Conservation (phyloP, 1,140 invertebrate genomes). For the Drosophila ironensis region DNA sequence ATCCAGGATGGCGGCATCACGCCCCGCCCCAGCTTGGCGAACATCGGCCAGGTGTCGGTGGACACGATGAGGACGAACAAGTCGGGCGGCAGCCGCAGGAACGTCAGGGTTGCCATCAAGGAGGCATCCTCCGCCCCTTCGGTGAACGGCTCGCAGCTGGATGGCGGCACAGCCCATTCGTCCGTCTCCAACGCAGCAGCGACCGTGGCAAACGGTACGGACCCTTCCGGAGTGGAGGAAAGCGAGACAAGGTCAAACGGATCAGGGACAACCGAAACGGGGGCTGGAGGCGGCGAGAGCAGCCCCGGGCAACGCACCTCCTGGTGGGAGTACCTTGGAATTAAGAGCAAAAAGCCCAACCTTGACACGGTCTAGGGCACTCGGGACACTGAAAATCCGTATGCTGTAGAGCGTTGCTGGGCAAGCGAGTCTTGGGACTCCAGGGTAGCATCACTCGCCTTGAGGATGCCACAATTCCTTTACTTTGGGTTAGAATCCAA, state of each 20-base stretch:
- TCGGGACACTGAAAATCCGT: too few species aligned
- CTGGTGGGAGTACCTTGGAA: slow-evolving; percentile 52
- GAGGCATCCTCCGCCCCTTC: too few species aligned
- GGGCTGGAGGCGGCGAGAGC: background rate
- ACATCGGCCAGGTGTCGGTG: background rate
- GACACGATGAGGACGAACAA: slow-evolving; percentile 5
- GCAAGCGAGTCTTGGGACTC: too few species aligned
- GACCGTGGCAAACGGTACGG: background rate
- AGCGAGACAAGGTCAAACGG: too few species aligned
- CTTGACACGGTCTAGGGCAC: slow-evolving; percentile 26
- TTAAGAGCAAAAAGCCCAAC: slow-evolving; percentile 39
- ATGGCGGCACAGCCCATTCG: background rate
- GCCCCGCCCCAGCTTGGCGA: slow-evolving; percentile 19
- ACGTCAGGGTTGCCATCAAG: background rate
- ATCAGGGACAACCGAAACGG: too few species aligned
- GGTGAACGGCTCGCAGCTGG: background rate
- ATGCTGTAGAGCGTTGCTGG: too few species aligned
- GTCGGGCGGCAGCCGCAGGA: background rate
- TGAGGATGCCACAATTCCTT: too few species aligned
- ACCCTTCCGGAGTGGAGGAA: too few species aligned
- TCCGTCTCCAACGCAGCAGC: background rate
- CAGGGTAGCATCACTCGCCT: too few species aligned
- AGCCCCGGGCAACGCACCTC: background rate
- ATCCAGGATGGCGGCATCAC: background rate
- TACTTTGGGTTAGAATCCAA: too few species aligned